phyloP scores from a whole-genome alignment of 2,888 invertebrate genomes.

The Pantelozetes paolii region DNA sequence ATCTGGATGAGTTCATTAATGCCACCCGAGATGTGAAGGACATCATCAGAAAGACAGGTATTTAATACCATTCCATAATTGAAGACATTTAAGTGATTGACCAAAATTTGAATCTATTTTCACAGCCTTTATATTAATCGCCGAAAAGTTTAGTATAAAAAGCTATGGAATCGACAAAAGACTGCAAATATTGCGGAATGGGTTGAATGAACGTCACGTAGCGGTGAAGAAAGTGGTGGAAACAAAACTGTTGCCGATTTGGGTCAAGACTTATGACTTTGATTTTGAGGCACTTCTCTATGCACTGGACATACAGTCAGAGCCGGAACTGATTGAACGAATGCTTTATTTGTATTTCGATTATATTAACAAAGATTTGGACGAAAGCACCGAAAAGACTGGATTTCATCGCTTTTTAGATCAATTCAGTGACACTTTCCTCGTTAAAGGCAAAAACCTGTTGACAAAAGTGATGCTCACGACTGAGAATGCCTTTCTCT shows the following conservation, averaged over 20 bases:
- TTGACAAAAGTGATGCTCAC: constrained; percentile 21
- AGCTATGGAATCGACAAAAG: constrained; percentile 64
- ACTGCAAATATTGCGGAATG: constrained; percentile 61
- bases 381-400: constrained; percentile 11
- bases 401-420: constrained; percentile 24
- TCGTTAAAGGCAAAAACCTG: constrained; percentile 24
- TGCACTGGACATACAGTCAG: constrained; percentile 32
- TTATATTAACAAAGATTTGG: constrained; percentile 19
- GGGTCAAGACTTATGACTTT: constrained; percentile 29
- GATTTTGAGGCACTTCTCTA: constrained; percentile 32
- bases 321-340: constrained; percentile 4
- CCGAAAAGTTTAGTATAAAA: constrained; percentile 58
- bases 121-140: constrained; percentile 56
- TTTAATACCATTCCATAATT: not conserved
- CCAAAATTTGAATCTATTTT: not conserved
- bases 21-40: constrained; percentile 73
- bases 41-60: constrained; percentile 62
- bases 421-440: constrained; percentile 24
- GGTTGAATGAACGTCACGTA: constrained; percentile 62
- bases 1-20: constrained; percentile 66
- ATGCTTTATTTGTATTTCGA: constrained; percentile 18
- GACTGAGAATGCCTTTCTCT: constrained; percentile 21
- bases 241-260: constrained; percentile 28
- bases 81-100: no score
- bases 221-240: constrained; percentile 50